phyloP scores from a whole-genome alignment of 2,888 invertebrate genomes.

The Lamproptera curius region DNA sequence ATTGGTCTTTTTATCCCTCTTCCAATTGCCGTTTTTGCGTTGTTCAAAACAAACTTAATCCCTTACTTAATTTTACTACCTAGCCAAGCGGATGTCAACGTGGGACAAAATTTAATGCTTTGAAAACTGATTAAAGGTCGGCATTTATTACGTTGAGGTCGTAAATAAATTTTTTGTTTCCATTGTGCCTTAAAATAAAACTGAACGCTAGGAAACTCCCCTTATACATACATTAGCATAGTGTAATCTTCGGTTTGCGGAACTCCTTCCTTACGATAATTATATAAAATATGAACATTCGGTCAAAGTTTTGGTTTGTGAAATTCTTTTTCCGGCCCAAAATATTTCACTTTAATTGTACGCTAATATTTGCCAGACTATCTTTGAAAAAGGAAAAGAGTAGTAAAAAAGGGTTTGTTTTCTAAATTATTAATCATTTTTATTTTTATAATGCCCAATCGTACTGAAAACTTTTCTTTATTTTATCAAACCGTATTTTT shows the following conservation, averaged over 20 bases:
- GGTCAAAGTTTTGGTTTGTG: background rate
- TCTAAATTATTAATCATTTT: no score
- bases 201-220: constrained; percentile 7
- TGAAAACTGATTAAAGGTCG: constrained; percentile 11
- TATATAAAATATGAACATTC: constrained; percentile 3
- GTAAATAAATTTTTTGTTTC: constrained; percentile 19
- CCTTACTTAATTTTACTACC: constrained; percentile 13
- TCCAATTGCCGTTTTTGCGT: no score
- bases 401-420: background rate
- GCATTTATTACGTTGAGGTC: constrained; percentile 9
- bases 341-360: background rate
- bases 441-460: no score
- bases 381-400: background rate
- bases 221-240: constrained; percentile 13
- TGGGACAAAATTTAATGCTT: constrained; percentile 7
- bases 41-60: constrained; percentile 15
- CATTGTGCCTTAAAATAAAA: constrained; percentile 14
- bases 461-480: no score
- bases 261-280: background rate
- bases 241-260: constrained; percentile 2
- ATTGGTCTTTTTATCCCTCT: no score
- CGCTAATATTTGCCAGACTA: no score
- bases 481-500: no score
- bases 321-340: background rate
- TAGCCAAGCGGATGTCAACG: constrained; percentile 10